Evolutionary conservation across 2,888 invertebrate species (phyloP).

Genomic region (Eupithecia centaureata): DNA sequence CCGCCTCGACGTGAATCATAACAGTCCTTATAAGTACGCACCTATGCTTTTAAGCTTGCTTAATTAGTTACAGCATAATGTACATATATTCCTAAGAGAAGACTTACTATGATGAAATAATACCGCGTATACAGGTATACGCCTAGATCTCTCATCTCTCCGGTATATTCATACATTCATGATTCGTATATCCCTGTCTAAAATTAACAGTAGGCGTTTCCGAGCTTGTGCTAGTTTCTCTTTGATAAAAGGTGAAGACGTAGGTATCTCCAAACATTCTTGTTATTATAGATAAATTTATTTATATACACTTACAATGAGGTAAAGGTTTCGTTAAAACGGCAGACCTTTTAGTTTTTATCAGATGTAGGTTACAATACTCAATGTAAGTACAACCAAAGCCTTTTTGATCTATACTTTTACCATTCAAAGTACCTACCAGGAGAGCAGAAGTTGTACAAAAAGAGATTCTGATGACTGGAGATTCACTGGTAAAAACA

Average conservation of each 20-base stretch:
- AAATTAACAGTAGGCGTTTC: background rate
- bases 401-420: too few species aligned
- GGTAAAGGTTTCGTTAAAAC: background rate
- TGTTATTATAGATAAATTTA: background rate
- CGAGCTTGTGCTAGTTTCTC: background rate
- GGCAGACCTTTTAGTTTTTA: background rate
- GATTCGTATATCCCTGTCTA: background rate
- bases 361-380: background rate
- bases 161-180: background rate
- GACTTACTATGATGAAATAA: too few species aligned
- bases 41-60: constrained; percentile 31
- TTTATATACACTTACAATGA: background rate
- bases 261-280: background rate
- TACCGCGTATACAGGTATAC: too few species aligned
- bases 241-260: background rate
- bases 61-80: constrained; percentile 17
- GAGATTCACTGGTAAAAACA: too few species aligned
- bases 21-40: constrained; percentile 41
- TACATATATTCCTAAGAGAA: background rate
- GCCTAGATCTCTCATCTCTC: background rate
- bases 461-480: too few species aligned
- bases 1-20: constrained; percentile 54
- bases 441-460: too few species aligned
- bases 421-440: too few species aligned
- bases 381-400: too few species aligned